Evolutionary conservation across 2,888 invertebrate genomes (phyloP).

Genomic region (Flexamia atlantica): DNA sequence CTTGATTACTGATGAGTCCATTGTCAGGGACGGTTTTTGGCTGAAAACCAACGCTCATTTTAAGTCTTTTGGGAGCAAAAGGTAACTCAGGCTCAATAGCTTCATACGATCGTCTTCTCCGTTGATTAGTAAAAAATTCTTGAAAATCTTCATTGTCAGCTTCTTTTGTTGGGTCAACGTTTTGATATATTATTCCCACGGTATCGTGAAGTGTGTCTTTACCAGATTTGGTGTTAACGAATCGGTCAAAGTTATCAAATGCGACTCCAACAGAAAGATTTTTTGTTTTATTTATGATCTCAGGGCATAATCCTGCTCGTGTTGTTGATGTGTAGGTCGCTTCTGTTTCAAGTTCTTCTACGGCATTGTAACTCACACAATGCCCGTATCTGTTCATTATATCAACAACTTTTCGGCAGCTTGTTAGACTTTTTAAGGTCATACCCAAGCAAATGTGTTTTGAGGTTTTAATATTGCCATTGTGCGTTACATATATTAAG

Average conservation of each 20-base stretch:
- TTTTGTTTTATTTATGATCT: slow-evolving; percentile 67
- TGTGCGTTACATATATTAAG: slow-evolving; percentile 58
- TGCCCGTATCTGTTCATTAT: slow-evolving; percentile 72
- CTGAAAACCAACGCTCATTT: no score
- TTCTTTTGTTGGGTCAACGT: no score
- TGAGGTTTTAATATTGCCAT: background rate
- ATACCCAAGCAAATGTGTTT: slow-evolving; percentile 68
- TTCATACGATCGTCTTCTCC: no score
- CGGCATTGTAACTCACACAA: slow-evolving; percentile 70
- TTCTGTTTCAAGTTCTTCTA: slow-evolving; percentile 73
- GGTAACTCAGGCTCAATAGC: no score
- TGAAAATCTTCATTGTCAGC: no score
- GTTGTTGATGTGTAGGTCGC: slow-evolving; percentile 68
- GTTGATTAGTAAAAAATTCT: no score
- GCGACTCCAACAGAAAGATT: slow-evolving; percentile 69
- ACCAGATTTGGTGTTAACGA: slow-evolving; percentile 36
- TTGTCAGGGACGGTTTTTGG: no score
- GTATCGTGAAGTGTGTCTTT: no score
- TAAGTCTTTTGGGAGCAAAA: no score
- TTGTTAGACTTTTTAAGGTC: no score
- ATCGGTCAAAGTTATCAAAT: slow-evolving; percentile 62
- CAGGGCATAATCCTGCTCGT: slow-evolving; percentile 68
- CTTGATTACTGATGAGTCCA: no score
- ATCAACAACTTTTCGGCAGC: slow-evolving; percentile 67
- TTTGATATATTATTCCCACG: no score